phyloP scores from a whole-genome alignment of 2,888 invertebrate species.

The Hoplodrina ambigua region DNA sequence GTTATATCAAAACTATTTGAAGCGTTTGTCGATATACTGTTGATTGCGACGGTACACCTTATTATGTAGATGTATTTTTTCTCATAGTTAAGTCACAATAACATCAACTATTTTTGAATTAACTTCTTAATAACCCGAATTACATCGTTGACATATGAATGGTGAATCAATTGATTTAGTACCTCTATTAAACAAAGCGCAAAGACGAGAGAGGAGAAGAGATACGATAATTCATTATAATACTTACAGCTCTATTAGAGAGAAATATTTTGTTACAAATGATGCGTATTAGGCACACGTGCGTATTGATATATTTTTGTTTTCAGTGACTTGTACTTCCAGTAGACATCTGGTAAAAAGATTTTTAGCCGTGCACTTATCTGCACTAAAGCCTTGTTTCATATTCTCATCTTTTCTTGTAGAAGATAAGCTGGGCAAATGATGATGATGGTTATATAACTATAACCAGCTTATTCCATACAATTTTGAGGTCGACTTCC shows the following conservation, averaged over 20 bases:
- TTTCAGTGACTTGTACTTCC: neutral
- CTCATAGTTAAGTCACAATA: constrained; percentile 7
- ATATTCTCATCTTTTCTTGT: neutral
- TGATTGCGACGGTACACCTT: neutral
- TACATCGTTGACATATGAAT: constrained; percentile 47
- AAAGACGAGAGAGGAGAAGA: neutral
- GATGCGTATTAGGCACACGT: constrained; percentile 10
- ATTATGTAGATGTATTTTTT: neutral
- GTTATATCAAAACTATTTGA: neutral
- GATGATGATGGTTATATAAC: no score
- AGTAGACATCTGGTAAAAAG: neutral
- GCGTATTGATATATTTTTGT: neutral
- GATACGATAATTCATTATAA: constrained; percentile 18
- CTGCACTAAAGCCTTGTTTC: neutral
- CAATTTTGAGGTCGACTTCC: no score
- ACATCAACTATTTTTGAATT: constrained; percentile 12
- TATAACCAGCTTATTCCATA: no score
- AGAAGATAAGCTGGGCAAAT: no score
- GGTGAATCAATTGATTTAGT: constrained; percentile 46
- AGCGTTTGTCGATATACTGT: constrained; percentile 6
- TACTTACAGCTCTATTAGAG: constrained; percentile 45
- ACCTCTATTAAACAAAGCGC: constrained; percentile 34
- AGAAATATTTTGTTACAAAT: constrained; percentile 19
- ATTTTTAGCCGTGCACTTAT: neutral
- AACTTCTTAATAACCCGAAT: constrained; percentile 1